Evolutionary conservation across 2,888 invertebrate species (phyloP), one percentile per base, ranked within the genome.

Genomic region (Cephus spinipes): DNA sequence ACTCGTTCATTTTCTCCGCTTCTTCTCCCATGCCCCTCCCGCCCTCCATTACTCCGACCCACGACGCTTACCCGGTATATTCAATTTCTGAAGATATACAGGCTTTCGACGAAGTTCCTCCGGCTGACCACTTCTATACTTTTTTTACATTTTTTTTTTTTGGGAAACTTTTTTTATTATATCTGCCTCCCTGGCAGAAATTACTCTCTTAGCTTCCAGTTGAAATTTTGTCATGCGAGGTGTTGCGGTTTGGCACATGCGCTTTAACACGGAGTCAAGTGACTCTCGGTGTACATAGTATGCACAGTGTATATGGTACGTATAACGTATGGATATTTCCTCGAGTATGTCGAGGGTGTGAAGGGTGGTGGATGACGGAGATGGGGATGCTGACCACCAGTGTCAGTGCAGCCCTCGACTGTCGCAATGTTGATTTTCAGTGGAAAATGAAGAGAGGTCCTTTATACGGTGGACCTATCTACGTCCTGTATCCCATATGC

Each of bases 341-440:
- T 55, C 9, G 55, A 55, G 55, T 55, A 55, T 23, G 23, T 55
- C 23, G 23, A 55, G 55, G 9, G 55, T 55, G 9, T 55, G 23
- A 15, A 55, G 55, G 55, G 9, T 55, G 55, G 23, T 55, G 55
- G 55, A 55, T 55, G 23, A 55, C 23, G 23, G 55, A 55, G 55
- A 23, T 23, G 23, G 23, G 55, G 55, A 23, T 55, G 55, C 55
- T 55, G 55, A 55, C 55, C 55, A 9, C 23, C 55, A 55, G 23
- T 15, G 55, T 55, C 55, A 55, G 55, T 55, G 23, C 55, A 55
- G 23, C 55, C 55, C 55, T 55, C 55, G 9, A 55, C 73, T 80
- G 76, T 79, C 80, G 77, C 83, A 81, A 86, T 86, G 85, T 86
- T 86, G 85, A 86, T 86, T 86, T 86, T 85, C 84, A 83, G 83